These are phyloP conservation scores for Saguinus midas DNA, from an alignment of 2,113 vertebrate species.

Conservation along the genomic window DNA sequence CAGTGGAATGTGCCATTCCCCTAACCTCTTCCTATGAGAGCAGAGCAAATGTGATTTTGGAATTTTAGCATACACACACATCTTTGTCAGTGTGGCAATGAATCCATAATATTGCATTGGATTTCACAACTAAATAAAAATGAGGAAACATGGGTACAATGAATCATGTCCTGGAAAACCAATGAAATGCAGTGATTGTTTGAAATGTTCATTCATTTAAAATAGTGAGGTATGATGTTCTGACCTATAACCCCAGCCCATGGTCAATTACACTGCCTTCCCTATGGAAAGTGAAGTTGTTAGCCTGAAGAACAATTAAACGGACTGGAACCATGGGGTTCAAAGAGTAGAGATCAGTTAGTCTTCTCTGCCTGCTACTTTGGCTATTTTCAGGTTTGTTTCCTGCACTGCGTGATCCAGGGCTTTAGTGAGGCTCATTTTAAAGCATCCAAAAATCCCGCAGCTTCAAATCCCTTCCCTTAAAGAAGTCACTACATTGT, in stretches of 20 bases:
- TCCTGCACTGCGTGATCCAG: not conserved
- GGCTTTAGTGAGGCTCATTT: conserved; percentile 49
- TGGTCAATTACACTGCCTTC: not conserved
- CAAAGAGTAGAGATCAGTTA: not conserved
- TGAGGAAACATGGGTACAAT: not conserved
- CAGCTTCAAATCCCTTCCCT: conserved; percentile 40
- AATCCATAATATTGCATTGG: not conserved
- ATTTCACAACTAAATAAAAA: conserved; percentile 21
- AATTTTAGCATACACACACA: not conserved
- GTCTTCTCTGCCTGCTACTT: not conserved
- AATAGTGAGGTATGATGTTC: not conserved
- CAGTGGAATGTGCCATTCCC: not conserved
- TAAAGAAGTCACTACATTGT: not conserved
- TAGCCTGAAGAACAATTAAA: not conserved
- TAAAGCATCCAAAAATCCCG: conserved; percentile 39
- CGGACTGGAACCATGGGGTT: not conserved
- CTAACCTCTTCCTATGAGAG: not conserved
- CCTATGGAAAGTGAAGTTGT: not conserved
- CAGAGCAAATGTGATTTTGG: not conserved
- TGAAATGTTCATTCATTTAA: not conserved
- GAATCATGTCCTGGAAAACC: not conserved
- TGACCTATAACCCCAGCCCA: not conserved
- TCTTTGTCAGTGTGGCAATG: not conserved
- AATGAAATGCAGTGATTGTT: not conserved
- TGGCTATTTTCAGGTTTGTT: conserved; percentile 29